Conservation (phyloP, 2,888 invertebrate genomes). For the Netelia fuscicornis region DNA sequence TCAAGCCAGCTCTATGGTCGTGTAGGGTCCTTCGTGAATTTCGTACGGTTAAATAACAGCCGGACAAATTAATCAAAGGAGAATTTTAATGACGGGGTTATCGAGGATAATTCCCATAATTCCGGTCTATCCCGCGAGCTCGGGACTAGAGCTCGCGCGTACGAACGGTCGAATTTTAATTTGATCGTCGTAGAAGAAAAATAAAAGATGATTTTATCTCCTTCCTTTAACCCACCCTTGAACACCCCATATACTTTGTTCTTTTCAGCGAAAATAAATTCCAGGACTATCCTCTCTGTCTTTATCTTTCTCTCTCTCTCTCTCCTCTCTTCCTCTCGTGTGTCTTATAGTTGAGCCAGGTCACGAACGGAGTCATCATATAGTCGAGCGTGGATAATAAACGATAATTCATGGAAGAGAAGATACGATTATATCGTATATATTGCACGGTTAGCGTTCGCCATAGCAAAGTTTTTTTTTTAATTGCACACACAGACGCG, state of each 20-base stretch:
- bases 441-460: conserved; percentile 33
- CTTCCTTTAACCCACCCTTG: conserved; percentile 8
- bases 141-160: conserved; percentile 48
- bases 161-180: conserved; percentile 69
- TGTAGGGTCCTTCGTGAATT: conserved; percentile 25
- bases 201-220: conserved; percentile 40
- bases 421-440: conserved; percentile 31
- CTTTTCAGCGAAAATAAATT: conserved; percentile 59
- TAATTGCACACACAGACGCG: conserved; percentile 46
- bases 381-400: conserved; percentile 63
- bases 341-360: conserved; percentile 43
- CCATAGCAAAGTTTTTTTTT: conserved; percentile 35
- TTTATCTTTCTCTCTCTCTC: conserved; percentile 10
- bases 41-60: conserved; percentile 69
- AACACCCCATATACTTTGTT: conserved; percentile 23
- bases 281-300: conserved; percentile 15
- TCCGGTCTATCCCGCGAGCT: conserved; percentile 63
- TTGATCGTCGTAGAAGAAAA: conserved; percentile 58
- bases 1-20: too few relatives aligned
- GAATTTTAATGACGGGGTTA: conserved; percentile 77
- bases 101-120: conserved; percentile 77
- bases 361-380: conserved; percentile 60
- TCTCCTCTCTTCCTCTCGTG: neutral
- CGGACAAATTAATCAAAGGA: conserved; percentile 78
- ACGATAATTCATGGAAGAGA: conserved; percentile 63